Conservation (phyloP, 1,140 invertebrate species). For the Zaprionus inermis region DNA sequence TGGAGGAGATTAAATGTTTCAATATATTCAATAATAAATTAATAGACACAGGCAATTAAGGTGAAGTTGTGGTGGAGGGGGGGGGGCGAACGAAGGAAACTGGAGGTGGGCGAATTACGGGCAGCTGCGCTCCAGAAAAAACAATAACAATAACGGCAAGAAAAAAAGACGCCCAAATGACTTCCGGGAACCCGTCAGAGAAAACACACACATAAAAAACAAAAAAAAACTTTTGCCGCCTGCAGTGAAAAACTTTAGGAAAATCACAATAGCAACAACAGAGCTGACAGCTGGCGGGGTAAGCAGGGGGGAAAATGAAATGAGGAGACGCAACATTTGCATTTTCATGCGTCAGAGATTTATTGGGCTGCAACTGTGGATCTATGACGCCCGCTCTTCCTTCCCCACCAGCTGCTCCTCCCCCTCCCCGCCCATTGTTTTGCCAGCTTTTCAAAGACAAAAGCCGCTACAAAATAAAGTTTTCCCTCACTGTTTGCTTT, state of each 20-base stretch:
- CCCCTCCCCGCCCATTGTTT: constrained; percentile 51
- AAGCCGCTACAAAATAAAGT: constrained; percentile 49
- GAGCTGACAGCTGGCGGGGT: constrained; percentile 28
- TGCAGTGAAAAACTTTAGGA: constrained; percentile 42
- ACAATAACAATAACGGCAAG: constrained; percentile 29
- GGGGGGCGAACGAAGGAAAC: neutral
- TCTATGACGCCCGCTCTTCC: neutral
- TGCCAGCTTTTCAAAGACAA: constrained; percentile 69
- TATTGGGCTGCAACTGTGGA: constrained; percentile 58
- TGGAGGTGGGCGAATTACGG: constrained; percentile 32
- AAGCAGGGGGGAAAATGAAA: constrained; percentile 21
- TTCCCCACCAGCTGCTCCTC: constrained; percentile 5
- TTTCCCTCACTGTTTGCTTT: constrained; percentile 47
- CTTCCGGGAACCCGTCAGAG: constrained; percentile 64
- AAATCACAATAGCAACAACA: constrained; percentile 47
- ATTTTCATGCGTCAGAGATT: constrained; percentile 73
- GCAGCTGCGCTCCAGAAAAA: constrained; percentile 60
- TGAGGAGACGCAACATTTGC: constrained; percentile 73
- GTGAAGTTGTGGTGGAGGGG: neutral
- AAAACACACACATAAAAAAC: constrained; percentile 23
- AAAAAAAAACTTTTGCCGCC: constrained; percentile 2
- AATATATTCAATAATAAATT: constrained; percentile 76
- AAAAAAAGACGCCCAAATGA: constrained; percentile 61
- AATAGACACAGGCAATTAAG: constrained; percentile 66
- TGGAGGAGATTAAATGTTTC: constrained; percentile 47